Conservation (phyloP, 2,888 invertebrate genomes). For the Ophion obscuratus region DNA sequence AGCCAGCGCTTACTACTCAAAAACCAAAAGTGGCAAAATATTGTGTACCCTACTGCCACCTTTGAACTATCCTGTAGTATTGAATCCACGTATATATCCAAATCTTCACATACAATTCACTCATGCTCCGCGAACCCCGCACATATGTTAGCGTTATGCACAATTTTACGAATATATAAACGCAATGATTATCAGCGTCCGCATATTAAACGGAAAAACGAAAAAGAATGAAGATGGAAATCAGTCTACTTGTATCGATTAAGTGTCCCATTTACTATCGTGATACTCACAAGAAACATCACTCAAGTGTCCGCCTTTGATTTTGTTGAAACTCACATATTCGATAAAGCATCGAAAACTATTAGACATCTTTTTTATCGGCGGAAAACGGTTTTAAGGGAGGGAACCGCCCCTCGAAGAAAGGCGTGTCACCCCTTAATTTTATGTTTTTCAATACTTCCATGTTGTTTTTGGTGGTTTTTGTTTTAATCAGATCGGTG, state of each 20-base stretch:
- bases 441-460: too few relatives aligned
- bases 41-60: slow-evolving; percentile 79
- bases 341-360: too few relatives aligned
- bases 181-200: slow-evolving; percentile 11
- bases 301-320: too few relatives aligned
- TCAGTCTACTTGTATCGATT: slow-evolving; percentile 25
- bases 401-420: too few relatives aligned
- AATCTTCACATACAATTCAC: slow-evolving; percentile 82
- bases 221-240: not conserved
- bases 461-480: too few relatives aligned
- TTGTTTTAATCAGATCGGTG: too few relatives aligned
- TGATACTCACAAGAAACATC: not conserved
- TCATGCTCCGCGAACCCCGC: slow-evolving; percentile 82
- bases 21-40: slow-evolving; percentile 76
- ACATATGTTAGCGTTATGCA: slow-evolving; percentile 80
- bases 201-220: not conserved
- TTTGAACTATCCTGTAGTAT: slow-evolving; percentile 81
- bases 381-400: too few relatives aligned
- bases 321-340: too few relatives aligned
- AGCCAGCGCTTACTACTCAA: slow-evolving; percentile 63
- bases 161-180: slow-evolving; percentile 15
- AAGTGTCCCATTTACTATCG: slow-evolving; percentile 21
- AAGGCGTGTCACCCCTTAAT: too few relatives aligned
- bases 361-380: too few relatives aligned
- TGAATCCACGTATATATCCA: slow-evolving; percentile 83